phyloP scores from a whole-genome alignment of 2,113 vertebrate species.

The Scortum barcoo region DNA sequence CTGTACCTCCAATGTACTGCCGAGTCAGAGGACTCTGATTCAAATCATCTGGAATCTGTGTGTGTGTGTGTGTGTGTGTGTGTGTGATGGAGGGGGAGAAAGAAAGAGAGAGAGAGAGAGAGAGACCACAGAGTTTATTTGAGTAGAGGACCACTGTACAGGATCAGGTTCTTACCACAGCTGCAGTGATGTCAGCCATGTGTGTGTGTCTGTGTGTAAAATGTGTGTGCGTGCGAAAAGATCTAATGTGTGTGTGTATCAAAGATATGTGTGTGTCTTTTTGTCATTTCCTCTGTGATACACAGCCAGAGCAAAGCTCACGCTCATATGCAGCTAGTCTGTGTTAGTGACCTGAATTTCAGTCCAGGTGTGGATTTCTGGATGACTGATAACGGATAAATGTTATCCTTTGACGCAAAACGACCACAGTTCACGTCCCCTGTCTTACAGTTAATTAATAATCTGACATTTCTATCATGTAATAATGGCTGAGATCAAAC shows the following conservation, averaged over 20 bases:
- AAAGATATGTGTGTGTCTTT: conserved; percentile 15
- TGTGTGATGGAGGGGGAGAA: too few relatives aligned
- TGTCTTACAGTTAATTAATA: not conserved
- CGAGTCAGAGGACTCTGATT: conserved; percentile 46
- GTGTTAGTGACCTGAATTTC: not conserved
- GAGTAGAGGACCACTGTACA: conserved; percentile 59
- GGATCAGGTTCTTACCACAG: conserved; percentile 69
- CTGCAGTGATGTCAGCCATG: conserved; percentile 71
- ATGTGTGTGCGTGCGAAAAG: not conserved
- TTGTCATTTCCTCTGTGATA: conserved; percentile 26
- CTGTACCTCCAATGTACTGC: conserved; percentile 10
- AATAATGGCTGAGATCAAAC: not conserved
- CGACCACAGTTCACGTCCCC: not conserved
- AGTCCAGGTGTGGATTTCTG: conserved; percentile 28
- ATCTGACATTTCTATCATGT: not conserved
- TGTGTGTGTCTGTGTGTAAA: conserved; percentile 15
- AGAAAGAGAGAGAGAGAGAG: not conserved
- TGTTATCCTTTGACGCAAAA: not conserved
- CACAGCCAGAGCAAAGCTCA: not conserved
- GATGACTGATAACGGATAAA: conserved; percentile 2
- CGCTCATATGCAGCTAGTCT: not conserved
- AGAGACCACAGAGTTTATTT: conserved; percentile 64
- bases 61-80: conserved; percentile 12
- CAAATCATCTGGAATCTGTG: conserved; percentile 50
- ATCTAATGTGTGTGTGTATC: not conserved